These are phyloP conservation scores for Artemisiospiza belli DNA, from an alignment of 2,113 vertebrate genomes.

Conservation along the genomic window DNA sequence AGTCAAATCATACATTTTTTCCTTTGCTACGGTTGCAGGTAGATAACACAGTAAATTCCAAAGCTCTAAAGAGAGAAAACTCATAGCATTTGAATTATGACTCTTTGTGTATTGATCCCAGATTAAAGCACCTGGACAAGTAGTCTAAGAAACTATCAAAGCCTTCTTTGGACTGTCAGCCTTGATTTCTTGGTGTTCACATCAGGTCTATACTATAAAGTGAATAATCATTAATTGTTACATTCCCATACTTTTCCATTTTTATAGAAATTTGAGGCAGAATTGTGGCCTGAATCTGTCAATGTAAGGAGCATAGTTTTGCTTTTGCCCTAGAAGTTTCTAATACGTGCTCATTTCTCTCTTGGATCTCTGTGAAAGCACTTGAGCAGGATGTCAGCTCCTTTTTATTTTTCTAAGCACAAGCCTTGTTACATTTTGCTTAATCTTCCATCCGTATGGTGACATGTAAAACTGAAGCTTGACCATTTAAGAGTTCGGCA, in stretches of 20 bases:
- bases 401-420: slow-evolving; percentile 25
- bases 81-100: neutral
- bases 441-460: neutral
- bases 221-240: neutral
- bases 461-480: slow-evolving; percentile 32
- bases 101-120: neutral
- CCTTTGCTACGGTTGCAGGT: neutral
- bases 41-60: neutral
- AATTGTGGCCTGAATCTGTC: slow-evolving; percentile 36
- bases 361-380: neutral
- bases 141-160: neutral
- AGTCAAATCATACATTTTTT: neutral
- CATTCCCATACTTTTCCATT: neutral
- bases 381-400: slow-evolving; percentile 38
- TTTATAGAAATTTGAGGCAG: neutral
- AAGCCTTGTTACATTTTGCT: neutral
- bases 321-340: slow-evolving; percentile 23
- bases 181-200: neutral
- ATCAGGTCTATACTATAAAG: neutral
- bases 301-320: neutral
- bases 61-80: neutral
- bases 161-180: neutral
- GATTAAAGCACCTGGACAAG: neutral
- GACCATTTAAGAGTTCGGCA: slow-evolving; percentile 17
- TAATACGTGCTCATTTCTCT: neutral